Conservation (phyloP, 2,797 vertebrate genomes). For the Botia almorhae region DNA sequence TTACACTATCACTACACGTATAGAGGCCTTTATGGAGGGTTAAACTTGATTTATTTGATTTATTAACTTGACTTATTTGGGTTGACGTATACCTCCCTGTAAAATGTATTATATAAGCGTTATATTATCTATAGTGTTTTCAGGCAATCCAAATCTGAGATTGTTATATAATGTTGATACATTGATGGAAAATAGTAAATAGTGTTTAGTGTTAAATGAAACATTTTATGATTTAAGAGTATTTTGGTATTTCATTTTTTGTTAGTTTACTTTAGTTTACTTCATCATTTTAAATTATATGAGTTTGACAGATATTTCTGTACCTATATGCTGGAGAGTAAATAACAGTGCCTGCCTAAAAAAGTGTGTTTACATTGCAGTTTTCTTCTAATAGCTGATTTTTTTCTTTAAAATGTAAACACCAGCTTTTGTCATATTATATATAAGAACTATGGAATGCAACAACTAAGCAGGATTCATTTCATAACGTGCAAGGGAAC, state of each 20-base stretch:
- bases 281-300: neutral
- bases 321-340: neutral
- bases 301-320: neutral
- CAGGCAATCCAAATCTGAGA: neutral
- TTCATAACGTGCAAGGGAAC: too few species aligned
- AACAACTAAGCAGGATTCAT: too few species aligned
- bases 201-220: neutral
- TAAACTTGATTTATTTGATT: neutral
- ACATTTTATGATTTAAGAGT: neutral
- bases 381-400: neutral
- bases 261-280: too few species aligned
- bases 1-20: neutral
- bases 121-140: neutral
- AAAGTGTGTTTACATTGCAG: neutral
- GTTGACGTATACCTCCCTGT: too few species aligned
- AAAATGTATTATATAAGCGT: neutral
- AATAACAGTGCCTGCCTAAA: neutral
- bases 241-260: neutral
- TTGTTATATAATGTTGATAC: neutral
- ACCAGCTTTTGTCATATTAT: neutral
- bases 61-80: neutral
- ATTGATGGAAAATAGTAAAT: neutral
- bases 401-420: neutral
- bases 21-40: neutral
- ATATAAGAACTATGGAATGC: neutral